These are phyloP conservation scores for Liopterus haemorrhoidalis DNA, from an alignment of 2,888 invertebrate species.

Conservation along the genomic window DNA sequence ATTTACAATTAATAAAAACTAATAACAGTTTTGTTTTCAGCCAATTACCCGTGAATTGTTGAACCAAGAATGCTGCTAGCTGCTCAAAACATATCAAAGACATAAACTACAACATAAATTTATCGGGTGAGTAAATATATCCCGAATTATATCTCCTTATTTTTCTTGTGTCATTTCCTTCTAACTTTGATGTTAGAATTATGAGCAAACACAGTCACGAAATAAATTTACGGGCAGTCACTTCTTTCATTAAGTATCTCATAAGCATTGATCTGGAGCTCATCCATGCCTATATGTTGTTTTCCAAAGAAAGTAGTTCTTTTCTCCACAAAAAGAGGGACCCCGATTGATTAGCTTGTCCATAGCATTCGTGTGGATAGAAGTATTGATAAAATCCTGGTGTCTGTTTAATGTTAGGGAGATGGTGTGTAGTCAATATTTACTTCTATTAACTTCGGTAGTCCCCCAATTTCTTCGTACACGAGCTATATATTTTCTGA, in stretches of 20 bases:
- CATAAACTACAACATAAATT: no score
- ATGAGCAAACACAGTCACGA: constrained; percentile 3
- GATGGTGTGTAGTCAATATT: background rate
- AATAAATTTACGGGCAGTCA: constrained; percentile 14
- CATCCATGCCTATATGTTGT: background rate
- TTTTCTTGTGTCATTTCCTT: no score
- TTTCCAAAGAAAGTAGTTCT: background rate
- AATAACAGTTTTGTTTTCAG: no score
- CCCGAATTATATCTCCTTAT: no score
- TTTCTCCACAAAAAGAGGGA: constrained; percentile 6
- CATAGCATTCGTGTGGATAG: constrained; percentile 16
- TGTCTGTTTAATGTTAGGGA: background rate
- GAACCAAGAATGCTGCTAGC: no score
- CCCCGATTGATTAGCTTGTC: constrained; percentile 22
- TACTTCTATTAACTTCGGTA: constrained; percentile 20
- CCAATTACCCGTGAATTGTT: no score
- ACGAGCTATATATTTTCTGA: constrained; percentile 33
- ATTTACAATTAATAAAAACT: no score
- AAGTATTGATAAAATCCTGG: constrained; percentile 10
- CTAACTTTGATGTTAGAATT: no score
- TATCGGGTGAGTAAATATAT: no score
- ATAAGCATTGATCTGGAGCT: constrained; percentile 14
- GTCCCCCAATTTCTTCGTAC: constrained; percentile 27
- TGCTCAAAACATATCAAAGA: no score
- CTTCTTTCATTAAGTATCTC: constrained; percentile 7